These are phyloP conservation scores for Chrysina gloriosa DNA, from an alignment of 2,888 invertebrate genomes.

Conservation along the genomic window DNA sequence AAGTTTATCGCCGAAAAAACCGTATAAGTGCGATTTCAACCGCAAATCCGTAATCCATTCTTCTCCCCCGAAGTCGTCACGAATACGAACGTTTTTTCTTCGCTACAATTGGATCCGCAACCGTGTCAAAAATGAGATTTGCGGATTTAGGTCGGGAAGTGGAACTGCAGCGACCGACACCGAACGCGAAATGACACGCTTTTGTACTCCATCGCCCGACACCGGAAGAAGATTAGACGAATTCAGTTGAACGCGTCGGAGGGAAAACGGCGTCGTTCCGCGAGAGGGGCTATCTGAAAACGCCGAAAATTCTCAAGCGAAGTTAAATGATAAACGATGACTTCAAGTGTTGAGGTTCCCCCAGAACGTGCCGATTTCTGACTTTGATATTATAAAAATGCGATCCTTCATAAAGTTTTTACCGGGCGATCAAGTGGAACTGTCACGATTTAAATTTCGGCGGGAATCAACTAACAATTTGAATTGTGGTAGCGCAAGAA, in stretches of 20 bases:
- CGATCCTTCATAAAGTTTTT: too few species aligned
- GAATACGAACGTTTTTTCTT: background rate
- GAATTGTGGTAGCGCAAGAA: too few species aligned
- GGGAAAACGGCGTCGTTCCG: constrained; percentile 9
- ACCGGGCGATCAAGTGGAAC: too few species aligned
- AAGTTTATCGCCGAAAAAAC: too few species aligned
- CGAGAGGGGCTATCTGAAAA: background rate
- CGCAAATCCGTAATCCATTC: too few species aligned
- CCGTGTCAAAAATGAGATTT: constrained; percentile 29
- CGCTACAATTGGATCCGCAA: constrained; percentile 10
- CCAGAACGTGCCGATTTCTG: too few species aligned
- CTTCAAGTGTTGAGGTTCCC: too few species aligned
- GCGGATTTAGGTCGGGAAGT: constrained; percentile 10
- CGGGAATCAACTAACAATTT: too few species aligned
- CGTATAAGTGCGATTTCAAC: too few species aligned
- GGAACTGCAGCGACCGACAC: background rate
- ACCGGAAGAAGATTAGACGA: constrained; percentile 26
- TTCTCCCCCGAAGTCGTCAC: background rate
- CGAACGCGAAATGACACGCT: constrained; percentile 10
- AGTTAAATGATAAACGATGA: background rate
- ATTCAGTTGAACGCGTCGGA: constrained; percentile 10
- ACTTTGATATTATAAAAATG: too few species aligned
- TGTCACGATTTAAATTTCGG: too few species aligned
- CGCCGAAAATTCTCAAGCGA: background rate
- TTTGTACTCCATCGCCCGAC: constrained; percentile 25